These are phyloP conservation scores for Capreolus pygargus DNA, from an alignment of 2,113 vertebrate genomes.

Conservation along the genomic window DNA sequence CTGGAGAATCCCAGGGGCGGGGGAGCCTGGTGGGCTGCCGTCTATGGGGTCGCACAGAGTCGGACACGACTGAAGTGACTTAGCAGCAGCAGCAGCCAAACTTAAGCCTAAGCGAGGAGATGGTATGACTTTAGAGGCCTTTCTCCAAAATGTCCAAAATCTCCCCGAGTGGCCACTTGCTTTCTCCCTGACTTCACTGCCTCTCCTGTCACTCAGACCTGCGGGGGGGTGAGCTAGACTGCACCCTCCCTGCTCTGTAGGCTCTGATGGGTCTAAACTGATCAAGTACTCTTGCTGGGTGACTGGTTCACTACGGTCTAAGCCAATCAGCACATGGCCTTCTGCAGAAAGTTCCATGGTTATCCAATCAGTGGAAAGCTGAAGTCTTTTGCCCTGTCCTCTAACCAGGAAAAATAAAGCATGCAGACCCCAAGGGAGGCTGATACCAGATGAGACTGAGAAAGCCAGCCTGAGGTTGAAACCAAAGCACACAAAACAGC, in stretches of 20 bases:
- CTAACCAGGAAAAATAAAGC: background rate
- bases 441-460: background rate
- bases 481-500: background rate
- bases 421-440: accelerated
- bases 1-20: too few relatives aligned
- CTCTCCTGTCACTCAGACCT: background rate
- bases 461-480: background rate
- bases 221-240: accelerated
- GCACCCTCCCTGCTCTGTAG: background rate
- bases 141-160: background rate
- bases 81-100: background rate
- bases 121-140: background rate
- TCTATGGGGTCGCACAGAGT: too few relatives aligned
- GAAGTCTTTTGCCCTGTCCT: background rate
- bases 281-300: background rate
- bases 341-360: background rate
- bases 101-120: background rate
- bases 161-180: background rate
- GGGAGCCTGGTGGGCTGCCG: too few relatives aligned
- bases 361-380: background rate
- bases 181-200: background rate
- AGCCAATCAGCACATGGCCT: background rate
- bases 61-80: too few relatives aligned
- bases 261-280: background rate
- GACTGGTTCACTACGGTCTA: background rate